Conservation (phyloP, 1,140 invertebrate species). For the Nasonia giraulti region DNA sequence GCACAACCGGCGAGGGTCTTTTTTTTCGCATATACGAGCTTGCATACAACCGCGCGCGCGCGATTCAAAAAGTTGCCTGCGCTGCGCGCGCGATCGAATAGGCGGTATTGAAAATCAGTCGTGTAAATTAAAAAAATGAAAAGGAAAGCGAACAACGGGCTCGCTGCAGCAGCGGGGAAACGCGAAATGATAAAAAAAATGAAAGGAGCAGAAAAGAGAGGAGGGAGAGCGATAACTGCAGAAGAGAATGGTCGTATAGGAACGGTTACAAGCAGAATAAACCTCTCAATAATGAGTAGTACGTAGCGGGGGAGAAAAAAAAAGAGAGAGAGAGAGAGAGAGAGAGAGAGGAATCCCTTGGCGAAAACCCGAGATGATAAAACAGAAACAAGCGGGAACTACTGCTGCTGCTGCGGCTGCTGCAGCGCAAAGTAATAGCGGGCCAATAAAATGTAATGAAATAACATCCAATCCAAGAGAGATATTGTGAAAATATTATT, state of each 20-base stretch:
- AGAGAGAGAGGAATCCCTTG: constrained; percentile 67
- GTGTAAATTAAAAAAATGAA: constrained; percentile 45
- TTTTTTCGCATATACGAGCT: not conserved
- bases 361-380: constrained; percentile 72
- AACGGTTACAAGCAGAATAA: constrained; percentile 72
- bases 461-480: constrained; percentile 74
- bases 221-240: constrained; percentile 41
- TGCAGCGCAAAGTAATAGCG: constrained; percentile 68
- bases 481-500: constrained; percentile 76
- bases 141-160: not conserved
- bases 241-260: constrained; percentile 52
- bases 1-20: not conserved
- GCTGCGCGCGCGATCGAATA: constrained; percentile 42
- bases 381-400: constrained; percentile 65
- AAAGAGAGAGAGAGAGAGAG: not conserved
- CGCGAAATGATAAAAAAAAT: constrained; percentile 17
- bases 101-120: constrained; percentile 54
- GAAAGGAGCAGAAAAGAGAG: constrained; percentile 21
- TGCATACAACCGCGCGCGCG: not conserved
- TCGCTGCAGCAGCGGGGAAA: not conserved
- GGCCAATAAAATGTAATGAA: constrained; percentile 75
- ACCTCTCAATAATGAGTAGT: constrained; percentile 74
- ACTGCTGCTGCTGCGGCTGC: constrained; percentile 42
- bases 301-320: not conserved
- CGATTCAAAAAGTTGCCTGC: constrained; percentile 49